These are phyloP conservation scores for Tenrec ecaudatus DNA, from an alignment of 2,113 vertebrate genomes.

Conservation along the genomic window DNA sequence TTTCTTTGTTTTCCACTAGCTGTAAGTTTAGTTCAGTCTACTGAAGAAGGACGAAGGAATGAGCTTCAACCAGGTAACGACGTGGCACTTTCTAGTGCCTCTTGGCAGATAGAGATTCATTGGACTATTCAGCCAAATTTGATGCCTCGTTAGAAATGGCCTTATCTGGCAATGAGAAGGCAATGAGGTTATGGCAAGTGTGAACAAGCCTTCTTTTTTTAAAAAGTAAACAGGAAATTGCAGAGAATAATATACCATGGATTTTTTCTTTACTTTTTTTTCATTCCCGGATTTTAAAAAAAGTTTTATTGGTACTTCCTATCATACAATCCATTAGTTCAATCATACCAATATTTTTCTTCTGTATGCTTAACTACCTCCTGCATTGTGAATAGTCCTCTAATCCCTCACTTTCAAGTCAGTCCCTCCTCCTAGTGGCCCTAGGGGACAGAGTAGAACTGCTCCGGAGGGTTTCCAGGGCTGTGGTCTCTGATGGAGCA, in stretches of 20 bases:
- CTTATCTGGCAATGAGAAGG: conserved; percentile 49
- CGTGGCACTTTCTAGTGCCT: not conserved
- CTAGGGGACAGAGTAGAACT: not conserved
- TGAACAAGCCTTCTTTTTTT: not conserved
- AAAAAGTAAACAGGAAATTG: conserved; percentile 6
- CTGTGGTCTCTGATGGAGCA: not conserved
- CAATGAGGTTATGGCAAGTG: not conserved
- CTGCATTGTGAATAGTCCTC: not conserved
- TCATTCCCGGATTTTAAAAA: too few relatives aligned
- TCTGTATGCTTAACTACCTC: not conserved
- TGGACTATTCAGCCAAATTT: conserved; percentile 13
- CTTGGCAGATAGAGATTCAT: conserved; percentile 29
- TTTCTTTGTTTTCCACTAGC: conserved; percentile 85
- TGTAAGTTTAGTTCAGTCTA: conserved; percentile 91
- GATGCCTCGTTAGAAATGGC: conserved; percentile 28
- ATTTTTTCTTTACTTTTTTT: not conserved
- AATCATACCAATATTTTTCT: not conserved
- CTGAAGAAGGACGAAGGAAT: conserved; percentile 81
- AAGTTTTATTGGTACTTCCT: too few relatives aligned
- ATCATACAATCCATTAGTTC: too few relatives aligned
- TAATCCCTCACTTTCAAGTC: not conserved
- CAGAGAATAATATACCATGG: not conserved
- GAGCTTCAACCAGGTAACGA: conserved; percentile 92
- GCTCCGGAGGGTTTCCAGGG: not conserved
- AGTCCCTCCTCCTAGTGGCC: not conserved